Percentiles rank a stretch among this genome's conserved stretches.
phyloP scores from a whole-genome alignment of 2,113 vertebrate species.

The Lamprotornis superbus region DNA sequence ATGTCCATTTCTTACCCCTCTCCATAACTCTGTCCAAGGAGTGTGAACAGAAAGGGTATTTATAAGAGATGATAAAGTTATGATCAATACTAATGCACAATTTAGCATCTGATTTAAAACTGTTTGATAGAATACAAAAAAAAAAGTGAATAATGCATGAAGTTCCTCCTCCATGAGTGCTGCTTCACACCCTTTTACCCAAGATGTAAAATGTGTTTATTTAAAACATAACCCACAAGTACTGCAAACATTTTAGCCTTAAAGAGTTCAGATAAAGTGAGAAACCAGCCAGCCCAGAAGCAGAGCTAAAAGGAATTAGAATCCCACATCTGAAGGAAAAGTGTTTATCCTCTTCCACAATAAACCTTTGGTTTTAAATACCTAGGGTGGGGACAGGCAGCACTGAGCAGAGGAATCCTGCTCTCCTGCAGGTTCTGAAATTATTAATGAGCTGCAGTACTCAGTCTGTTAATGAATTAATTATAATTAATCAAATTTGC shows the following conservation, averaged over 20 bases:
- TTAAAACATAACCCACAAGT: not conserved
- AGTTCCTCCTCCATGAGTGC: not conserved
- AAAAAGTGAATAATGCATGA: slow-evolving; percentile 63
- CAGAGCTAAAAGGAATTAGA: not conserved
- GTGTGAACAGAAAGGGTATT: slow-evolving; percentile 31
- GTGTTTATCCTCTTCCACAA: rapidly evolving
- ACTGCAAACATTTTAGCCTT: not conserved
- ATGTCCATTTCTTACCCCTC: not conserved
- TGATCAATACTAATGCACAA: slow-evolving; percentile 73
- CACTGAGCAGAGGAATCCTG: not conserved
- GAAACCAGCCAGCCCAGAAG: not conserved
- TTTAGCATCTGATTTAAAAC: slow-evolving; percentile 57
- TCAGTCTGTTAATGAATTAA: not conserved
- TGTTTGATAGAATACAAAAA: slow-evolving; percentile 24
- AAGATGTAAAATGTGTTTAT: not conserved
- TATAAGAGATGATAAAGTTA: slow-evolving; percentile 59
- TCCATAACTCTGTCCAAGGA: not conserved
- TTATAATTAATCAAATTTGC: not conserved
- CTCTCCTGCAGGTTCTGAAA: not conserved
- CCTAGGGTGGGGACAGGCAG: not conserved
- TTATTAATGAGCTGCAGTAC: not conserved
- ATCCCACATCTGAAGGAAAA: not conserved
- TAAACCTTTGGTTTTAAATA: not conserved
- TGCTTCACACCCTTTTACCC: slow-evolving; percentile 29
- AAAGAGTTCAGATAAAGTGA: not conserved